A percentile compares a stretch with the other conserved stretches of the same genome.
phyloP scores from a whole-genome alignment of 2,888 invertebrate genomes.

The Rambutsinella grinnellia region DNA sequence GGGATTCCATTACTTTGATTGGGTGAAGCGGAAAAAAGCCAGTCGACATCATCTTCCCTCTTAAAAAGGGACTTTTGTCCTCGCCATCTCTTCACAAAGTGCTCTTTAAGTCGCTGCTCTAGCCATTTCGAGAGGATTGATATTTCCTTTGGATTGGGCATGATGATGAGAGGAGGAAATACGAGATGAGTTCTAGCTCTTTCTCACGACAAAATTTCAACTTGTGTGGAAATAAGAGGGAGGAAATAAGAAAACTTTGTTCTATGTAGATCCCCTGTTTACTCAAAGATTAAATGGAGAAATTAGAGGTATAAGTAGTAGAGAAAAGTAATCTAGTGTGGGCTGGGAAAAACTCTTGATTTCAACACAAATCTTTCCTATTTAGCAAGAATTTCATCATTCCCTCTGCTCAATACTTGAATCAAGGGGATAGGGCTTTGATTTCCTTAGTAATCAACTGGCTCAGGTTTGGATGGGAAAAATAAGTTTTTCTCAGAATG shows the following conservation, averaged over 20 bases:
- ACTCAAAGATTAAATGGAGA: no score
- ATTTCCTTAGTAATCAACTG: background rate
- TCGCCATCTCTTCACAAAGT: conserved; percentile 19
- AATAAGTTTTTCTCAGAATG: no score
- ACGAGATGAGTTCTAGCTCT: no score
- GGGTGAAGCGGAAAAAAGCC: conserved; percentile 4
- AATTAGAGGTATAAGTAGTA: no score
- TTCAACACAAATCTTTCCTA: no score
- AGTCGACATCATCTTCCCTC: background rate
- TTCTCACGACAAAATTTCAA: no score
- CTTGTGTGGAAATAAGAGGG: background rate
- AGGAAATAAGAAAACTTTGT: background rate
- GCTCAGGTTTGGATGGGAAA: no score
- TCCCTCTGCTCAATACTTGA: background rate
- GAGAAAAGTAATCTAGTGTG: no score
- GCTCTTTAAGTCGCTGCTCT: conserved; percentile 21
- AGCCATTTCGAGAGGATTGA: conserved; percentile 38
- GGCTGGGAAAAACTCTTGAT: background rate
- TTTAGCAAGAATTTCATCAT: background rate
- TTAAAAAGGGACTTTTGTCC: background rate
- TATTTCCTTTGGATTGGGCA: conserved; percentile 7
- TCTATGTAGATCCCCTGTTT: no score
- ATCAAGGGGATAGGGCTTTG: background rate
- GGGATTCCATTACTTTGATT: conserved; percentile 31
- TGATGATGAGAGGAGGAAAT: no score